A percentile compares a stretch with the other conserved stretches of the same genome.
These are phyloP conservation scores for Cheilosia grossa DNA, from an alignment of 2,888 invertebrate species.

Conservation along the genomic window DNA sequence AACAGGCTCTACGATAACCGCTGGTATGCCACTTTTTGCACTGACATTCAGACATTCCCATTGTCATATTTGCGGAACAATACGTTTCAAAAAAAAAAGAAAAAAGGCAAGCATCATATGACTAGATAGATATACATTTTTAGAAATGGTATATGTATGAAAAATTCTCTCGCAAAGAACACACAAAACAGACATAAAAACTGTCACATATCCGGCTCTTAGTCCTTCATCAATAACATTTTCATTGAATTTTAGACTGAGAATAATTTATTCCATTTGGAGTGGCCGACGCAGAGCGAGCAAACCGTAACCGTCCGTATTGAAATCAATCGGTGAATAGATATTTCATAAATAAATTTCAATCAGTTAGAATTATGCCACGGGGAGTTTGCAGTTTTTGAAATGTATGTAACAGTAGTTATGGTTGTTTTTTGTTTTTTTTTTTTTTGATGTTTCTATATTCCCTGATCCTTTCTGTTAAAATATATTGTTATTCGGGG, in stretches of 20 bases:
- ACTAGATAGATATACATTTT: no score
- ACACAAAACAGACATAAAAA: conserved; percentile 27
- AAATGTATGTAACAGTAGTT: neutral
- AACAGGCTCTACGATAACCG: neutral
- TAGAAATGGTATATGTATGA: no score
- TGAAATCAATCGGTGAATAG: conserved; percentile 62
- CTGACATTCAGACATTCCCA: conserved; percentile 1
- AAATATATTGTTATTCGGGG: conserved; percentile 65
- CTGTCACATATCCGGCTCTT: conserved; percentile 50
- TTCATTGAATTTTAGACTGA: conserved; percentile 59
- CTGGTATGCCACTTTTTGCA: neutral
- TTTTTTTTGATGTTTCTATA: conserved; percentile 26
- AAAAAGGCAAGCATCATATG: neutral
- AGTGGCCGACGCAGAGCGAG: conserved; percentile 4
- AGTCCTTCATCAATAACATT: conserved; percentile 66
- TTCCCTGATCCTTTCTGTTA: conserved; percentile 18
- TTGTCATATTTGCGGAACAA: conserved; percentile 6
- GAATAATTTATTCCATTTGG: conserved; percentile 61
- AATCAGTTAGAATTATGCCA: conserved; percentile 37
- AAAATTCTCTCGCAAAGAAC: neutral
- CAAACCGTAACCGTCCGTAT: conserved; percentile 21
- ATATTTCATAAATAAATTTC: conserved; percentile 71
- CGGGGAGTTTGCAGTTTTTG: conserved; percentile 34
- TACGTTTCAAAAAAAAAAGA: conserved; percentile 26
- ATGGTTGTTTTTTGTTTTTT: neutral